Base-by-base conservation (phyloP, 1,140 invertebrate genomes). In the Protaetia brevitarsis region DNA sequence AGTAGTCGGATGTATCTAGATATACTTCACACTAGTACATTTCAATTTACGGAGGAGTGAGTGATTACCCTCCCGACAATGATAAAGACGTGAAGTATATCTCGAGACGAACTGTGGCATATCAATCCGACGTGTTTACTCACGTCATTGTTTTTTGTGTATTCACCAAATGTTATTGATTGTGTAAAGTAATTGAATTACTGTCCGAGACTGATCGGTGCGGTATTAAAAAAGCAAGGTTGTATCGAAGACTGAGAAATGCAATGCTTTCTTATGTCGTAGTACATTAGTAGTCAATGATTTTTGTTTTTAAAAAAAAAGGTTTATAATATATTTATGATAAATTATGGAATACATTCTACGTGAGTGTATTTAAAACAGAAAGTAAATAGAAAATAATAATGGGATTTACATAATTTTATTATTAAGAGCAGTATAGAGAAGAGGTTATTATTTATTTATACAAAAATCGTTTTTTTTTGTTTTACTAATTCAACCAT, bases 21-120 rank as follows among this genome's bases (percentile, higher is more conserved):
- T 31, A 59, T 59, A 59, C 11, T 27, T 31, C 23, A 59, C n/a
- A n/a, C 31, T 7, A 34, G 31, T 7, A 34, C 31, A 34, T n/a
- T 7, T 26, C 16, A 59, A 59, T 29, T 26, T 29, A 30, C 10
- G 7, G 57, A 31, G 10, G 41, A 51, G 6, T 19, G 30, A 23
- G 31, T 23, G 23, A 8, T 36, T 34, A 36, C 30, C 36, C 30
- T 62, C 11, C 57, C 29, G 7, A n/a, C n/a, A n/a, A n/a, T n/a
- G 10, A 11, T 27, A 19, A 30, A n/a, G 27, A n/a, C 23, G 57
- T 31, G 16, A 19, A 4, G 11, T 59, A 29, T 31, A 31, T 59
- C 57, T 28, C 26, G 57, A 19, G 13, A 11, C 57, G 26, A 62
- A 62, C 27, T 62, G 60, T 62, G 60, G 60, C 60, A 62, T 62